Base-by-base conservation (phyloP, 1,140 invertebrate genomes). In the Drosophila seguyi region DNA sequence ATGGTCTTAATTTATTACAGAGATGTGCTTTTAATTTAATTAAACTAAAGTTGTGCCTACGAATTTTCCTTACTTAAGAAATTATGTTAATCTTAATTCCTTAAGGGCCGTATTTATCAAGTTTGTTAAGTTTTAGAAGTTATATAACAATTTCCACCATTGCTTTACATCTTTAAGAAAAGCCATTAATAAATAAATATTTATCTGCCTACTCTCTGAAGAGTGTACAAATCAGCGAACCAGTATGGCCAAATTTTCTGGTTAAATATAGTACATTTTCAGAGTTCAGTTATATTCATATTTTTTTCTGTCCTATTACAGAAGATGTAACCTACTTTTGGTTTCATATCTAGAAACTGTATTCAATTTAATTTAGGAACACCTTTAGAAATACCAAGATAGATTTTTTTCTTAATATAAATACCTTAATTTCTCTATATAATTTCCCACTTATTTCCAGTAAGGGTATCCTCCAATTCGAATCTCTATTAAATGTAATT, bases 391-490 rank as follows among this genome's bases (percentile, higher is more conserved):
- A 14, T 6, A 6, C 5, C 14, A 14, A 38, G 5, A 34, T 1
- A 42, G 2, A 18, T 2, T 13, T 10, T 20, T 13, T 13, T 1
- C 7, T 6, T n/a, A 27, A n/a, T 47, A 47, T 10, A n/a, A 25
- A 25, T 10, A 5, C 16, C 1, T 0, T 10, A 11, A 13, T n/a
- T 11, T 6, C 8, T 1, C 16, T 3, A 0, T 6, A 20, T 0
- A 6, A 20, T 20, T 20, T 14, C 16, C 5, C 0, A 0, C 1
- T 20, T 14, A 11, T 8, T 22, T 36, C 29, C 18, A 1, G 0
- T 27, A 11, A 59, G 52, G 20, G 68, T 72, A 50, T n/a, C 14
- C 11, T 1, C 1, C 6, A n/a, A 13, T 41, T 59, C 66, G 52
- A 36, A 38, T 42, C 41, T 31, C 0, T 4, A 16, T 20, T 56